Conservation (phyloP, 1,140 invertebrate genomes). For the Achroia grisella region DNA sequence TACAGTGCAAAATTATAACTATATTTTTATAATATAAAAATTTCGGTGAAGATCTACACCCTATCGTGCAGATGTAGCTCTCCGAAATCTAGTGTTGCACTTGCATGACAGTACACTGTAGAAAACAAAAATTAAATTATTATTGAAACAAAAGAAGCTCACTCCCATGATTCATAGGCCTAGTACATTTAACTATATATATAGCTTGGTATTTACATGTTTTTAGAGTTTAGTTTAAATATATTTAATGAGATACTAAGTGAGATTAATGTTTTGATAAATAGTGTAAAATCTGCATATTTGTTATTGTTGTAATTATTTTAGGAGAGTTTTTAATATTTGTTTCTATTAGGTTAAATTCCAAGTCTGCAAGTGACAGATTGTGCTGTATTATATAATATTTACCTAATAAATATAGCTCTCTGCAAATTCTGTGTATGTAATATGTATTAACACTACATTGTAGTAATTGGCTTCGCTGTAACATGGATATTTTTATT, state of each 20-base stretch:
- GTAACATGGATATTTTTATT: slow-evolving; percentile 27
- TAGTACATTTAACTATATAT: slow-evolving; percentile 22
- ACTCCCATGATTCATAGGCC: slow-evolving; percentile 21
- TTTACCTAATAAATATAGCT: slow-evolving; percentile 43
- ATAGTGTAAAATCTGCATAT: slow-evolving; percentile 50
- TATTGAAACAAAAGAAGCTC: too few relatives aligned
- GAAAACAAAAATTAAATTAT: too few relatives aligned
- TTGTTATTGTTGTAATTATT: slow-evolving; percentile 69
- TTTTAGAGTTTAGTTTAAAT: slow-evolving; percentile 42
- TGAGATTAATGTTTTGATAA: slow-evolving; percentile 68
- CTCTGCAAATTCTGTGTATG: slow-evolving; percentile 27
- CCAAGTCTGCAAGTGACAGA: slow-evolving; percentile 43
- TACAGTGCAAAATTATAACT: too few relatives aligned
- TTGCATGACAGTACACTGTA: too few relatives aligned
- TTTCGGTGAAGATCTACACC: too few relatives aligned
- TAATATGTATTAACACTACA: slow-evolving; percentile 10
- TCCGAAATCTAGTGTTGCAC: too few relatives aligned
- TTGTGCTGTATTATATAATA: slow-evolving; percentile 35
- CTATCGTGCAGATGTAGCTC: too few relatives aligned
- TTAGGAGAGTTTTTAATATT: slow-evolving; percentile 69
- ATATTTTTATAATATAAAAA: too few relatives aligned
- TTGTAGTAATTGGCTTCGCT: slow-evolving; percentile 45
- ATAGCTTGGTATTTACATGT: slow-evolving; percentile 29
- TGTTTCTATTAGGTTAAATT: slow-evolving; percentile 56
- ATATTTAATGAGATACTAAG: slow-evolving; percentile 59